These are phyloP conservation scores for Poeciliopsis infans DNA, from an alignment of 2,797 vertebrate species.

Conservation along the genomic window DNA sequence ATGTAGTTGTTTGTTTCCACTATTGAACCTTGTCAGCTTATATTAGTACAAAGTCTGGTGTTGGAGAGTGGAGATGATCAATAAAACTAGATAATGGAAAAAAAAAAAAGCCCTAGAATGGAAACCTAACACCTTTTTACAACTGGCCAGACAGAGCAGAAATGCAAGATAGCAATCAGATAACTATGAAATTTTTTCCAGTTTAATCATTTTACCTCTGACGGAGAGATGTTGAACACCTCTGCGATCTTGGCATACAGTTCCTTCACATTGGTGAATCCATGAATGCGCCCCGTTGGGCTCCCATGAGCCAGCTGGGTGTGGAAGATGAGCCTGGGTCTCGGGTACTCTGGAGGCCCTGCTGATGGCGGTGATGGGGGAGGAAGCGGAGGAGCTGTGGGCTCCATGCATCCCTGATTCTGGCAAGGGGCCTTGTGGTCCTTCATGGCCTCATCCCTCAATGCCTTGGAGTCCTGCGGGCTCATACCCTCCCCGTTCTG, in stretches of 20 bases:
- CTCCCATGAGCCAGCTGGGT: conserved; percentile 96
- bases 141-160: conserved; percentile 13
- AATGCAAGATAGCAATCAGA: neutral
- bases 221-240: conserved; percentile 92
- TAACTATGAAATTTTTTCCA: neutral
- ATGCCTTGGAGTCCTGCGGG: conserved; percentile 66
- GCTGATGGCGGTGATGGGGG: conserved; percentile 75
- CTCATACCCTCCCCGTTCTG: conserved; percentile 86
- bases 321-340: conserved; percentile 94
- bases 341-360: conserved; percentile 73
- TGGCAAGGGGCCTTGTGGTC: conserved; percentile 60
- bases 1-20: conserved; percentile 42
- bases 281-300: conserved; percentile 92
- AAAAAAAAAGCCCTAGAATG: conserved; percentile 36
- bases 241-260: conserved; percentile 96
- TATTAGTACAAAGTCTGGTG: conserved; percentile 43
- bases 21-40: conserved; percentile 44
- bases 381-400: conserved; percentile 57
- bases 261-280: conserved; percentile 97
- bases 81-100: conserved; percentile 55
- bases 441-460: conserved; percentile 48
- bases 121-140: conserved; percentile 54
- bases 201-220: conserved; percentile 82
- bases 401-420: conserved; percentile 43
- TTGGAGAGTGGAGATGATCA: conserved; percentile 33